phyloP scores from a whole-genome alignment of 2,797 vertebrate species.

The Crocodylus rhombifer region DNA sequence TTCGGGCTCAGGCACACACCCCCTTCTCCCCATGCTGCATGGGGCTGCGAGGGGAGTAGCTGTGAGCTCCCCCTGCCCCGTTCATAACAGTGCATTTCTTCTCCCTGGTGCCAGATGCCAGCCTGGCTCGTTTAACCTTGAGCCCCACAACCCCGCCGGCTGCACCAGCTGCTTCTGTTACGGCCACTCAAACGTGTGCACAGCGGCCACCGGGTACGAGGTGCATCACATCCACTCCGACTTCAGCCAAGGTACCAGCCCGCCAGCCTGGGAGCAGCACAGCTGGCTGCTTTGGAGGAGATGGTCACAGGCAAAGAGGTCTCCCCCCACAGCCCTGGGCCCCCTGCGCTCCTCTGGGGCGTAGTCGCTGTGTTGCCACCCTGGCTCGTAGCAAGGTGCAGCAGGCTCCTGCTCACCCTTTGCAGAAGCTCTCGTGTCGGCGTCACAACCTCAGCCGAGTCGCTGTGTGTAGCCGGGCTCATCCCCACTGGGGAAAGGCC shows the following conservation, averaged over 20 bases:
- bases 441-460: background rate
- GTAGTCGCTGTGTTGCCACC: background rate
- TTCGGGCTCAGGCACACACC: background rate
- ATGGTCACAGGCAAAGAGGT: background rate
- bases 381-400: too few species aligned
- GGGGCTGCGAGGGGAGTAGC: background rate
- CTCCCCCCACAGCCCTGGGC: background rate
- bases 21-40: rapidly evolving
- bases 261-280: too few species aligned
- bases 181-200: conserved; percentile 90
- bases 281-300: too few species aligned
- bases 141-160: conserved; percentile 82
- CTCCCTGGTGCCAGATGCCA: conserved; percentile 85
- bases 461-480: background rate
- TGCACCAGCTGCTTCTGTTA: conserved; percentile 93
- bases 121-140: conserved; percentile 90
- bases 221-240: conserved; percentile 81
- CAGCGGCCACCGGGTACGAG: conserved; percentile 76
- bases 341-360: background rate
- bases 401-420: background rate
- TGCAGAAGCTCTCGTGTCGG: background rate
- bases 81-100: background rate
- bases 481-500: background rate
- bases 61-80: background rate
- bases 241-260: conserved; percentile 85